Evolutionary conservation across 2,888 invertebrate species (phyloP), one percentile per base, ranked within the genome.

Genomic region (Malthinus seriepunctatus): DNA sequence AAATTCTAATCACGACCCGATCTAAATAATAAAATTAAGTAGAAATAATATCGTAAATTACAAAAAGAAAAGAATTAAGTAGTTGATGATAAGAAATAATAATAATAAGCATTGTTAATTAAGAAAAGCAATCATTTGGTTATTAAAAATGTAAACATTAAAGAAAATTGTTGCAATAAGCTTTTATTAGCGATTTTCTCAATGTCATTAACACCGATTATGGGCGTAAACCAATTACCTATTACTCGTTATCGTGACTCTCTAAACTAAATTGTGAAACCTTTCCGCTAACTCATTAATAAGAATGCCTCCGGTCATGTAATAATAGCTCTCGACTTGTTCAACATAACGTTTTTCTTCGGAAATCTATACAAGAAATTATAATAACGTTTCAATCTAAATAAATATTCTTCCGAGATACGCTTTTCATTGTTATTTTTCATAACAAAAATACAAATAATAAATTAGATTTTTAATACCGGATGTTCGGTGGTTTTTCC

Each of bases 281-380:
- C 55, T 53, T 61, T 65, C 65, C 63, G 15, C 63, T 51, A 57
- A 64, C 64, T 70, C 69, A 67, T 70, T 70, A 70, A 69, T 69
- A 68, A 67, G 62, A 59, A 54, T 49, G 66, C 69, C 63, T 44
- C 52, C 37, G 62, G 69, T 52, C 23, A 51, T 52, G 60, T 64
- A 67, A 65, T 68, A 69, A 67, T 67, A 68, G 67, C 65, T 62
- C 37, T 60, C 60, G 66, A 65, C 65, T 66, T 66, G 57, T 66
- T 66, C 58, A 60, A 59, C 55, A 56, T 50, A 46, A 49, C 63
- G 56, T 55, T 63, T 56, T 51, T 44, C 35, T 60, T 62, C 58
- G 57, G 52, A 64, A 64, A 65, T 65, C 65, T 65, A 59, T 62
- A 62, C 58, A 63, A 64, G 67, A 67, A 63, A 63, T 62, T 60